Conservation (phyloP, 2,797 vertebrate genomes). For the Danio kyathit region DNA sequence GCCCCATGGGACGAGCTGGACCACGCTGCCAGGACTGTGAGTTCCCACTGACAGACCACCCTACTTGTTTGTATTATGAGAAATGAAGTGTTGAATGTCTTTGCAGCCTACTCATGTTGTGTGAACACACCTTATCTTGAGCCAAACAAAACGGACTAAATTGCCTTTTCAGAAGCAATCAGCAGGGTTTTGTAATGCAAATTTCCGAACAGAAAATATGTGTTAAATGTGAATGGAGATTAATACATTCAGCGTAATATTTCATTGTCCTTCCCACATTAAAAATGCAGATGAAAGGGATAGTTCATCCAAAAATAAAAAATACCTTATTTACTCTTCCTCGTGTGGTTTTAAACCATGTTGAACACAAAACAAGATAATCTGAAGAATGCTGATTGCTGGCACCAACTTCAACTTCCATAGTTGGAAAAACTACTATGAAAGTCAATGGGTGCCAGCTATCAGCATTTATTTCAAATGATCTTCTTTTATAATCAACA, state of each 20-base stretch:
- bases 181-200: not conserved
- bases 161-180: not conserved
- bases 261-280: not conserved
- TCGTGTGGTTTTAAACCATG: no score
- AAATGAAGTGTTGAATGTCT: constrained; percentile 14
- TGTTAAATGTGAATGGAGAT: not conserved
- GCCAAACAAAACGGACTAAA: not conserved
- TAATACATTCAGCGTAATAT: not conserved
- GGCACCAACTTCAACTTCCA: no score
- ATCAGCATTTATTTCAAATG: no score
- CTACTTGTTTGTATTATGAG: not conserved
- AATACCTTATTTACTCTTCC: no score
- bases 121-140: not conserved
- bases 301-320: no score
- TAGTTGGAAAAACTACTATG: no score
- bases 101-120: not conserved
- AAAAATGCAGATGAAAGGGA: not conserved
- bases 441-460: no score
- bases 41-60: constrained; percentile 52
- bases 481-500: no score
- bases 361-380: no score
- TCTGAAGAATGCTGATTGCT: no score
- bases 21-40: constrained; percentile 90
- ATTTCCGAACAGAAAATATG: not conserved
- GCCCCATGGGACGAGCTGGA: constrained; percentile 88